These are phyloP conservation scores for Thunnus maccoyii DNA, from an alignment of 2,113 vertebrate genomes.

Conservation along the genomic window DNA sequence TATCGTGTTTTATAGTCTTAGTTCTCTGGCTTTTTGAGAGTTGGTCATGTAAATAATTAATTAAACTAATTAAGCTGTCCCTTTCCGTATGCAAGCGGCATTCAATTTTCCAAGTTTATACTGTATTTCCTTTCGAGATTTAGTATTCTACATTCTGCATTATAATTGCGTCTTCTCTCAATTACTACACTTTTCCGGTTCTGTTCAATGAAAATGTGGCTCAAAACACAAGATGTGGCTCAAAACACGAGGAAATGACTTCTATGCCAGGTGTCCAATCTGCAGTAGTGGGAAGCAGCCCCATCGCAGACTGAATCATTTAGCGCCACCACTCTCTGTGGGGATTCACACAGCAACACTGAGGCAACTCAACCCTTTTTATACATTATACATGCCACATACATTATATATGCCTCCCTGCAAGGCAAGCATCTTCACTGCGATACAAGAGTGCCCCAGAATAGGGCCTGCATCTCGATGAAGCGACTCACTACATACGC, in stretches of 20 bases:
- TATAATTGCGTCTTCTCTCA: neutral
- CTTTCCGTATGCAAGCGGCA: neutral
- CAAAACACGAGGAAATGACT: constrained; percentile 31
- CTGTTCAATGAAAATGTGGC: constrained; percentile 16
- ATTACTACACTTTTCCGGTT: neutral
- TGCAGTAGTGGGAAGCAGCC: constrained; percentile 41
- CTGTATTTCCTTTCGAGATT: neutral
- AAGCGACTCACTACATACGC: constrained; percentile 22
- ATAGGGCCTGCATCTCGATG: constrained; percentile 47
- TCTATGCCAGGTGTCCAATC: constrained; percentile 43
- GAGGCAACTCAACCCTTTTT: constrained; percentile 75
- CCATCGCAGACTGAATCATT: constrained; percentile 76
- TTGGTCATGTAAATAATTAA: too few species aligned
- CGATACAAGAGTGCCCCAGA: constrained; percentile 56
- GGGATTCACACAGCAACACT: constrained; percentile 67
- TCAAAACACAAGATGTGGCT: neutral
- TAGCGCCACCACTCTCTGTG: constrained; percentile 65
- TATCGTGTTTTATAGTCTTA: neutral
- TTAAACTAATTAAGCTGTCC: neutral
- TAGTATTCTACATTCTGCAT: neutral
- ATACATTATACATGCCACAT: constrained; percentile 82
- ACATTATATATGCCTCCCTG: constrained; percentile 81
- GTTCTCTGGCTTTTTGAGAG: neutral
- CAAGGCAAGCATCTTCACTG: constrained; percentile 72
- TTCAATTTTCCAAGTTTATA: neutral